phyloP scores from a whole-genome alignment of 2,888 invertebrate genomes.

The Noctua pronuba region DNA sequence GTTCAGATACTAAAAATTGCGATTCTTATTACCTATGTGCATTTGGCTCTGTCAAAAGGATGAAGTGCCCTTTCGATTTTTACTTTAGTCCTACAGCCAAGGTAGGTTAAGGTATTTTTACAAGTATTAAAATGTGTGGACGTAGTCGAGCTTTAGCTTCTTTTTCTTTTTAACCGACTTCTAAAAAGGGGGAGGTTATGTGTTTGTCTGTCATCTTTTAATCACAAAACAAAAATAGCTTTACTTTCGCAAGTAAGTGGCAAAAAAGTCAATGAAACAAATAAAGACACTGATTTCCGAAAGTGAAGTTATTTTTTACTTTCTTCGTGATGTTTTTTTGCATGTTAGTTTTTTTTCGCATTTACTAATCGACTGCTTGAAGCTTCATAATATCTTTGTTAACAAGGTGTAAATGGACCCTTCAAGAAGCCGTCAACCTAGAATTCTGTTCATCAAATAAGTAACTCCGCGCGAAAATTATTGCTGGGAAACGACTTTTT shows the following conservation, averaged over 20 bases:
- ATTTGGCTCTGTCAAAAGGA: background rate
- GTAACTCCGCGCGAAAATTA: no score
- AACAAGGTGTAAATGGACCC: no score
- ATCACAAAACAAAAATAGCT: background rate
- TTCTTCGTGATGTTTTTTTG: no score
- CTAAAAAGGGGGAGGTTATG: background rate
- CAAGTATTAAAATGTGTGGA: background rate
- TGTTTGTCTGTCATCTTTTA: background rate
- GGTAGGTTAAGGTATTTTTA: conserved; percentile 4
- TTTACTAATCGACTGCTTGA: no score
- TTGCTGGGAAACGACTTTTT: no score
- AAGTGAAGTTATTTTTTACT: background rate
- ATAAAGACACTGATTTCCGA: background rate
- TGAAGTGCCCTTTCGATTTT: background rate
- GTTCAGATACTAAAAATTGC: conserved; percentile 17
- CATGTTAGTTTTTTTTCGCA: background rate
- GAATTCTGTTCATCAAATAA: no score
- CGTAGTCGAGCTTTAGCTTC: background rate
- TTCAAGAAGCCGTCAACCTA: no score
- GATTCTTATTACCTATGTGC: background rate
- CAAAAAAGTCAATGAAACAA: background rate
- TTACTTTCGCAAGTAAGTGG: background rate
- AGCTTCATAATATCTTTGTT: no score
- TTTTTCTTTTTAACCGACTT: background rate
- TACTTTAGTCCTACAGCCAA: background rate